phyloP scores from a whole-genome alignment of 1,140 invertebrate species.

The Plutomurus gul region DNA sequence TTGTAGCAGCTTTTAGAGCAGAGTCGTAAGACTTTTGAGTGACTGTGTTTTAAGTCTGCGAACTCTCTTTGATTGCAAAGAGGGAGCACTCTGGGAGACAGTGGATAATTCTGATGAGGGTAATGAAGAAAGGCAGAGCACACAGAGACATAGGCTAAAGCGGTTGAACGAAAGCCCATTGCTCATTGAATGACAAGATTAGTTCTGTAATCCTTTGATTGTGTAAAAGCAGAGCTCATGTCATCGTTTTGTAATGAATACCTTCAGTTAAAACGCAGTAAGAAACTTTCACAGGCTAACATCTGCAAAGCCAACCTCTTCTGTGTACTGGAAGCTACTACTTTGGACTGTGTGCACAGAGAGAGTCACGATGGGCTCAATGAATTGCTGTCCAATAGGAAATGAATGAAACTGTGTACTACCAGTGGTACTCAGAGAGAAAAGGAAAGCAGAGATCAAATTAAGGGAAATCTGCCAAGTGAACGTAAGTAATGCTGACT shows the following conservation, averaged over 20 bases:
- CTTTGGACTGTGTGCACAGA: too few species aligned
- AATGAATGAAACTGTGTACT: neutral
- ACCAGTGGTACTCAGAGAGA: neutral
- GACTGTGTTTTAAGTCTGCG: too few species aligned
- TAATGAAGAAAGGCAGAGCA: too few species aligned
- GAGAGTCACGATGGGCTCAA: too few species aligned
- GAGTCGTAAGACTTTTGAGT: too few species aligned
- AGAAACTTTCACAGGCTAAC: neutral
- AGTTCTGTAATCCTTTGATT: neutral
- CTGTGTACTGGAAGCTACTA: neutral
- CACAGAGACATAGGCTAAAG: too few species aligned
- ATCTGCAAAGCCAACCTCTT: slow-evolving; percentile 3
- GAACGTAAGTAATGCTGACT: slow-evolving; percentile 24
- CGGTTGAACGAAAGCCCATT: neutral
- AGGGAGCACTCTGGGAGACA: too few species aligned
- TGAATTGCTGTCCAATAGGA: neutral
- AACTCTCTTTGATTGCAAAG: too few species aligned
- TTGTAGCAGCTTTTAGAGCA: too few species aligned
- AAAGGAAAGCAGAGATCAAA: slow-evolving; percentile 8
- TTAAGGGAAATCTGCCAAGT: slow-evolving; percentile 23
- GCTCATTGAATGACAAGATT: neutral
- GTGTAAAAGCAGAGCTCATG: slow-evolving; percentile 1
- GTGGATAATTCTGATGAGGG: too few species aligned
- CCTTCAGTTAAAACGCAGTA: neutral
- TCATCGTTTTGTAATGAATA: slow-evolving; percentile 20